phyloP scores from a whole-genome alignment of 2,113 vertebrate genomes.

The Sitta europaea region DNA sequence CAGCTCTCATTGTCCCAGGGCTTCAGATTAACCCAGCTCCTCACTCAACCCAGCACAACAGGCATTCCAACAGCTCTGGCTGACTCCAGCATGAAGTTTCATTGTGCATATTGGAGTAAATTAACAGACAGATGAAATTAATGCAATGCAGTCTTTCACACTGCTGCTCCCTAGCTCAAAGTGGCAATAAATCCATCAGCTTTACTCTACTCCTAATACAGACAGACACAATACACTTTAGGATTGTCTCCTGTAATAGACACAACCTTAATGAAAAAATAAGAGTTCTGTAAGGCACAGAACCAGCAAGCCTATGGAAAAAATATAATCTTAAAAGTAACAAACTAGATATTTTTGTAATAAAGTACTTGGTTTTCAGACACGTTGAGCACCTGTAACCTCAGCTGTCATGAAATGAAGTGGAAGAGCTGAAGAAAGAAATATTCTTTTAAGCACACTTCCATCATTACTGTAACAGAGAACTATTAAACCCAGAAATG shows the following conservation, averaged over 20 bases:
- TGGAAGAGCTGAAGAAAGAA: neutral
- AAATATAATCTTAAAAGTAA: neutral
- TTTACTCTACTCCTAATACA: neutral
- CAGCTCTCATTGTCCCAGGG: neutral
- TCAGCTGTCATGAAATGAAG: neutral
- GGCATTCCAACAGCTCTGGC: neutral
- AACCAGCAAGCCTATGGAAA: neutral
- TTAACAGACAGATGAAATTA: neutral
- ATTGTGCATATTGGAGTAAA: neutral
- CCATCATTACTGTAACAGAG: neutral
- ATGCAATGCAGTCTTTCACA: neutral
- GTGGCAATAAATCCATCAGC: neutral
- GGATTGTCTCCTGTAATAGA: neutral
- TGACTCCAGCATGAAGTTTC: neutral
- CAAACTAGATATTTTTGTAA: neutral
- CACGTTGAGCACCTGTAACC: neutral
- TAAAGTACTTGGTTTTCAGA: neutral
- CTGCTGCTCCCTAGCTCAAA: neutral
- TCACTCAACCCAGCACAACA: neutral
- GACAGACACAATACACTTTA: neutral
- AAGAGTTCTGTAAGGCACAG: neutral
- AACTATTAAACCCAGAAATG: neutral
- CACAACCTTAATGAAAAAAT: neutral
- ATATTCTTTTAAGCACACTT: neutral
- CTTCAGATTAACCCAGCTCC: neutral